Conservation (phyloP, 2,113 vertebrate species). For the Trematocara nigrifrons region DNA sequence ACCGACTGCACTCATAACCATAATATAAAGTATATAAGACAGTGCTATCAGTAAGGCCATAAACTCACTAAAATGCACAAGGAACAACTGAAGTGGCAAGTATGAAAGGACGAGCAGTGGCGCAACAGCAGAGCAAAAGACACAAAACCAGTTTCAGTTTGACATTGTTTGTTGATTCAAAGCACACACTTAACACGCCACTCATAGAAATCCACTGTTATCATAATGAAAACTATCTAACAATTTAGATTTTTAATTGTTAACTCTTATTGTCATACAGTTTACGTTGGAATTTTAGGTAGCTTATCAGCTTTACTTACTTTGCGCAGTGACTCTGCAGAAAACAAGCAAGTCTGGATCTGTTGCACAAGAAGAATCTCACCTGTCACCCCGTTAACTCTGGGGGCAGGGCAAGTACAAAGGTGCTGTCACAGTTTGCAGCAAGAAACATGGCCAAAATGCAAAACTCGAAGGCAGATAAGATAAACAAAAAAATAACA, state of each 20-base stretch:
- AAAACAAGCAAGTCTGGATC: not conserved
- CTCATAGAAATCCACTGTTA: not conserved
- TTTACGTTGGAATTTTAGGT: not conserved
- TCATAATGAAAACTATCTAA: too few species aligned
- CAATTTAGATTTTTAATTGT: too few species aligned
- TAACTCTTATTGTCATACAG: not conserved
- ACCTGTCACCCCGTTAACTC: not conserved
- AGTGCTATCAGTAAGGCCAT: fast-evolving
- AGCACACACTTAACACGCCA: not conserved
- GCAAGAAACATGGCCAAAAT: not conserved
- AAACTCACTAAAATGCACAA: not conserved
- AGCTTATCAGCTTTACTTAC: not conserved
- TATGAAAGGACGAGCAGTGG: fast-evolving
- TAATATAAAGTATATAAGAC: not conserved
- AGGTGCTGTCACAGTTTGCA: not conserved
- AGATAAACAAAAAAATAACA: fast-evolving
- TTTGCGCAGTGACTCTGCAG: not conserved
- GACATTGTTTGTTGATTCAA: not conserved
- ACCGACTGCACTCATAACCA: fast-evolving
- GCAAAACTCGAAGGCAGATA: not conserved
- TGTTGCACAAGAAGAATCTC: not conserved
- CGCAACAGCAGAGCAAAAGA: fast-evolving
- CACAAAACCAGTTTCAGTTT: not conserved
- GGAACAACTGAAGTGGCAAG: not conserved
- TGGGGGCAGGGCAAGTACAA: not conserved